Conservation (phyloP, 1,140 invertebrate species). For the Dinoponera quadriceps region DNA sequence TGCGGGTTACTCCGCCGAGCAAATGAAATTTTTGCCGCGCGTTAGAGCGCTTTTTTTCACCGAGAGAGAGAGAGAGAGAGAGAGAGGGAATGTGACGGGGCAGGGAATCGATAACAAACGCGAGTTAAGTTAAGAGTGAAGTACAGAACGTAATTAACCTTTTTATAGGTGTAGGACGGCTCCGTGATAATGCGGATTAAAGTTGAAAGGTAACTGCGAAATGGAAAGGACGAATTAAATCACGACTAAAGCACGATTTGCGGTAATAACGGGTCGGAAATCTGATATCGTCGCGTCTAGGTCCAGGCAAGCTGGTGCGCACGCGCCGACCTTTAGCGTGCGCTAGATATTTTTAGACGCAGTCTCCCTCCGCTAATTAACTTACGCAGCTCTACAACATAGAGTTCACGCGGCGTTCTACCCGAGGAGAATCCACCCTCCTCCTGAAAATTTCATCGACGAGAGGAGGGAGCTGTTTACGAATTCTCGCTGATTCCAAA, state of each 20-base stretch:
- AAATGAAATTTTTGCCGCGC: slow-evolving; percentile 46
- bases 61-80: not conserved
- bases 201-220: slow-evolving; percentile 46
- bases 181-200: slow-evolving; percentile 48
- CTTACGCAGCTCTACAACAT: not conserved
- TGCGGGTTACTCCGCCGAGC: slow-evolving; percentile 26
- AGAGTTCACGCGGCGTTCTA: not conserved
- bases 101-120: slow-evolving; percentile 51
- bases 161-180: slow-evolving; percentile 47
- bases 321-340: not conserved
- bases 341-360: not conserved
- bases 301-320: too few species aligned
- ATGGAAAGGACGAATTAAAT: slow-evolving; percentile 47
- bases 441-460: not conserved
- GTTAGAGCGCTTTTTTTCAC: slow-evolving; percentile 32
- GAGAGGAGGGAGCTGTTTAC: not conserved
- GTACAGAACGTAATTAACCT: slow-evolving; percentile 58
- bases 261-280: slow-evolving; percentile 24
- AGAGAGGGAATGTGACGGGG: slow-evolving; percentile 2
- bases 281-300: not conserved
- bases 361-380: slow-evolving; percentile 11
- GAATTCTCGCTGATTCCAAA: slow-evolving; percentile 14
- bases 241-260: slow-evolving; percentile 1
- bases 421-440: not conserved
- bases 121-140: slow-evolving; percentile 39